Evolutionary conservation across 2,888 invertebrate species (phyloP).

Genomic region (Willowsia nigromaculata): DNA sequence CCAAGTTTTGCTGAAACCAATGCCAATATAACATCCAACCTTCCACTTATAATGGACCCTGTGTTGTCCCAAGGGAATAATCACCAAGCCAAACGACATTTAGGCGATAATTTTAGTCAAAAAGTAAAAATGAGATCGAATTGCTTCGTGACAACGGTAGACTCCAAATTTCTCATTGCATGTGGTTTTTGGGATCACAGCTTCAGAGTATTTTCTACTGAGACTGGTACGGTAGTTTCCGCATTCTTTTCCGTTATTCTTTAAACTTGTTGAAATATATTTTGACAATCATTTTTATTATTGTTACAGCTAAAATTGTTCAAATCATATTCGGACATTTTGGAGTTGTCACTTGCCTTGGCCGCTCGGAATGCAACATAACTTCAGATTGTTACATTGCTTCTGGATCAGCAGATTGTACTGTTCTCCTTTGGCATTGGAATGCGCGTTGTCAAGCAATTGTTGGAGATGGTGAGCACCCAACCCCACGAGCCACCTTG

Average conservation of each 20-base stretch:
- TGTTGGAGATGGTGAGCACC: conserved; percentile 97
- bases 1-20: conserved; percentile 90
- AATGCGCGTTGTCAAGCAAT: conserved; percentile 97
- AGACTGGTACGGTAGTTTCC: conserved; percentile 87
- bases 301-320: conserved; percentile 92
- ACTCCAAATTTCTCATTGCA: conserved; percentile 97
- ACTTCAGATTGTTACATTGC: conserved; percentile 99
- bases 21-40: conserved; percentile 88
- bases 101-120: conserved; percentile 99
- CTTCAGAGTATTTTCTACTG: conserved; percentile 98
- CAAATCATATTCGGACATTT: conserved; percentile 99
- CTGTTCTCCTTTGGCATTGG: conserved; percentile 99
- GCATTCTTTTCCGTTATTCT: too few relatives aligned
- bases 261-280: neutral
- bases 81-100: conserved; percentile 89
- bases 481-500: conserved; percentile 96
- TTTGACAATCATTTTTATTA: conserved; percentile 31
- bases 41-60: conserved; percentile 97
- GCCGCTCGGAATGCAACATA: conserved; percentile 98
- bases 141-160: conserved; percentile 98
- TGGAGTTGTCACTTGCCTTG: conserved; percentile 98
- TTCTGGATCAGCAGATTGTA: conserved; percentile 98
- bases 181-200: conserved; percentile 99
- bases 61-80: conserved; percentile 89
- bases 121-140: conserved; percentile 94